Base-by-base conservation (phyloP, 2,113 vertebrate species). In the Hassar affinis region DNA sequence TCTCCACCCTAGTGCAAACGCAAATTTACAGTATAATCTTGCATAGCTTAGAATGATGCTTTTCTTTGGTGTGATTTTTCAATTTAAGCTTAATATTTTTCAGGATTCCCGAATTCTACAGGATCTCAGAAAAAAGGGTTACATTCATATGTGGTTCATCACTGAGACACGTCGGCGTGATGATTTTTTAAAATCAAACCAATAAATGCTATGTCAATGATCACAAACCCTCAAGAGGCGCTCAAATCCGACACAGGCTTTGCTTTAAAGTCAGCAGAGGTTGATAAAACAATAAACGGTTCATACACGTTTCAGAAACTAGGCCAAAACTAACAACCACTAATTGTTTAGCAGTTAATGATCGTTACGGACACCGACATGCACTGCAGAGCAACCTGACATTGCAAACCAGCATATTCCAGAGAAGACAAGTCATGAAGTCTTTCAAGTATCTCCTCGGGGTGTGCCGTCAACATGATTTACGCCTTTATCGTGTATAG, bases 321-420 rank as follows among this genome's bases (percentile, higher is more conserved):
- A 59, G 66, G 25, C 61, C 82, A 83, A 45, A 35, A 68, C 49
- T 52, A 78, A 76, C 25, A 52, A 25, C 33, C 8, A 35, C 47
- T 59, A 42, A 59, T 57, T 66, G 69, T 68, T 51, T 68, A 25
- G 25, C 61, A 68, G 54, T 2, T 22, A 25, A n/a, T 47, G n/a
- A 81, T 35, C 42, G 56, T n/a, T 20, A 59, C 11, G 15, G 18
- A 33, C 17, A 74, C n/a, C 51, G 27, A 20, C 17, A 7, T 49
- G 54, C n/a, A 59, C 56, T 30, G n/a, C 17, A 62, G 42, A 75
- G 30, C 22, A 83, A 54, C 25, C 35, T n/a, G 27, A 76, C 7
- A 2, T 1, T 71, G 42, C 38, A 15, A 45, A 76, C 3, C 45
- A 82, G 66, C 54, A 81, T 82, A 88, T 89, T 91, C 87, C 89